Conservation (phyloP, 1,140 invertebrate species). For the Calephelis nemesis region DNA sequence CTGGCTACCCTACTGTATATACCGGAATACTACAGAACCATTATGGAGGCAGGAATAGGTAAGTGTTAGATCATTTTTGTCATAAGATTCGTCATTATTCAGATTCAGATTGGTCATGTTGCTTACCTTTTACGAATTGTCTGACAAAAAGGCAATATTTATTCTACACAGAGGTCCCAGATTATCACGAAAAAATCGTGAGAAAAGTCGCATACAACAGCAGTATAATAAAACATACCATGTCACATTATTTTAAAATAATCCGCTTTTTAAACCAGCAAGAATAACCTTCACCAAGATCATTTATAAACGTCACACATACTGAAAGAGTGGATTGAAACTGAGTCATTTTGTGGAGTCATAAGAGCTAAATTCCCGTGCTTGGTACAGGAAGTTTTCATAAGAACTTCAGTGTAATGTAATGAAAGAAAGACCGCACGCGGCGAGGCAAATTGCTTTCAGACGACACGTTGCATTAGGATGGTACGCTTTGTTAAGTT, state of each 20-base stretch:
- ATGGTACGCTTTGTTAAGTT: constrained; percentile 32
- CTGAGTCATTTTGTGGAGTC: background rate
- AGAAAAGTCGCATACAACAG: no score
- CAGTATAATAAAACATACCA: background rate
- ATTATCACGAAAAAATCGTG: no score
- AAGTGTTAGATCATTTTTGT: no score
- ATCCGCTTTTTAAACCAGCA: constrained; percentile 50
- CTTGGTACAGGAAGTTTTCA: constrained; percentile 8
- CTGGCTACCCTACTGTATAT: no score
- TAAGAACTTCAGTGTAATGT: constrained; percentile 33
- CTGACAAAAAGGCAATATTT: no score
- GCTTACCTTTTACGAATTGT: no score
- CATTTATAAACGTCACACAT: constrained; percentile 4
- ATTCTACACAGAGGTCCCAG: no score
- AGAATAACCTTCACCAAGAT: constrained; percentile 33
- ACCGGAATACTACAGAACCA: no score
- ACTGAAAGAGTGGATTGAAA: background rate
- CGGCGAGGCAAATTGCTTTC: constrained; percentile 68
- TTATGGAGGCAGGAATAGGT: no score
- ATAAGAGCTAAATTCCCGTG: constrained; percentile 6
- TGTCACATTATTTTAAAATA: constrained; percentile 41
- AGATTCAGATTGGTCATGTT: no score
- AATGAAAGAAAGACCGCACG: constrained; percentile 66
- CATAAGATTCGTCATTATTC: no score
- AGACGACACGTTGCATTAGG: constrained; percentile 68